A percentile compares a stretch with the other conserved stretches of the same genome.
Evolutionary conservation across 2,888 invertebrate species (phyloP).

Genomic region (Polydrusus tereticollis): DNA sequence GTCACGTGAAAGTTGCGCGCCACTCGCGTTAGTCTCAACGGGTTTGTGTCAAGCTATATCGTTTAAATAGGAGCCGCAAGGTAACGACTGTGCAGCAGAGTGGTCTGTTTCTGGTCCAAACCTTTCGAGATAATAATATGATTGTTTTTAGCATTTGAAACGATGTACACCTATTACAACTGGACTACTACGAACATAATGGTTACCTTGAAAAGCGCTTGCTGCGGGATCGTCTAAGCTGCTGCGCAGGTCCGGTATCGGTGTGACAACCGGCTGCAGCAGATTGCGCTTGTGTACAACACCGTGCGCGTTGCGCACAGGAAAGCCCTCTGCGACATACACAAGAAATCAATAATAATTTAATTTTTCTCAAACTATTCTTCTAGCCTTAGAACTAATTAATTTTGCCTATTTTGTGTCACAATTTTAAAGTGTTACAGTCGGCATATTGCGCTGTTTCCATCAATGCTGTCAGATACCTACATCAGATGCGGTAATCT

Average conservation of each 20-base stretch:
- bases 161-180: no score
- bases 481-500: no score
- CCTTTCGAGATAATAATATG: no score
- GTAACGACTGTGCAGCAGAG: no score
- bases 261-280: slow-evolving; percentile 84
- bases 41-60: no score
- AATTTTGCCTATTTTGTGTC: not conserved
- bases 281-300: slow-evolving; percentile 88
- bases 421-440: slow-evolving; percentile 12
- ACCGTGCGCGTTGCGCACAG: slow-evolving; percentile 84
- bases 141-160: no score
- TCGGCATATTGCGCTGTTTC: no score
- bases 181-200: slow-evolving; percentile 6
- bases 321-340: slow-evolving; percentile 70
- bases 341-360: slow-evolving; percentile 50
- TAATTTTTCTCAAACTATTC: slow-evolving; percentile 48
- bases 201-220: slow-evolving; percentile 69
- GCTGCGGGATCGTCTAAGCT: slow-evolving; percentile 71
- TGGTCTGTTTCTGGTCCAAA: no score
- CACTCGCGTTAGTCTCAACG: no score
- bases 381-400: slow-evolving; percentile 15
- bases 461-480: no score
- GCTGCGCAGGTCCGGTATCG: slow-evolving; percentile 90
- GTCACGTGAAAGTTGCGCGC: no score
- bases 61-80: no score